Percentiles rank a stretch among this genome's conserved stretches.
Conservation (phyloP, 1,140 invertebrate genomes). For the Drosophila baimaii region DNA sequence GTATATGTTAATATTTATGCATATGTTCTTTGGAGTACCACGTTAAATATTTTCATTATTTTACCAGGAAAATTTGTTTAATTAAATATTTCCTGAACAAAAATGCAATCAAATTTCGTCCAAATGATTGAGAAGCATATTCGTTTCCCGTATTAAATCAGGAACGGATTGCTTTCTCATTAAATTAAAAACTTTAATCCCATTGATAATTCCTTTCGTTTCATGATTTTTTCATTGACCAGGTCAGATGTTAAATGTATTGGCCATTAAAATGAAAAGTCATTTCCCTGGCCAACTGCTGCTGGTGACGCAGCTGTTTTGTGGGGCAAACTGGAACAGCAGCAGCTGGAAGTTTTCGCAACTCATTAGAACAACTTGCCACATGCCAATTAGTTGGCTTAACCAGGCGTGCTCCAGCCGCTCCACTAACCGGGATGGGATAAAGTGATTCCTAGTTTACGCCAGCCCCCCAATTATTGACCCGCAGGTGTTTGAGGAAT, state of each 20-base stretch:
- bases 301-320: constrained; percentile 48
- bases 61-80: not conserved
- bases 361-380: constrained; percentile 71
- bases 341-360: constrained; percentile 55
- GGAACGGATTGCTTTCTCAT: not conserved
- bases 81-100: not conserved
- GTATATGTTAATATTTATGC: too few relatives aligned
- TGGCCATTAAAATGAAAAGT: constrained; percentile 51
- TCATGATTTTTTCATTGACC: constrained; percentile 9
- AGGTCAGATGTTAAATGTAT: constrained; percentile 7
- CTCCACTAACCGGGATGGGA: constrained; percentile 23
- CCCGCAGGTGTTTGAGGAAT: constrained; percentile 40
- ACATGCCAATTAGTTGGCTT: constrained; percentile 70
- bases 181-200: not conserved
- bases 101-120: not conserved
- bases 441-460: constrained; percentile 27
- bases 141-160: not conserved
- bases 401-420: constrained; percentile 27
- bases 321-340: not conserved
- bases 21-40: too few relatives aligned
- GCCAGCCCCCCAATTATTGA: constrained; percentile 53
- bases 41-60: too few relatives aligned
- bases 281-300: constrained; percentile 31
- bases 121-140: not conserved
- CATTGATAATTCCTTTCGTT: not conserved